A percentile compares a stretch with the other conserved stretches of the same genome.
Conservation (phyloP, 2,113 vertebrate species). For the Gopherus flavomarginatus region DNA sequence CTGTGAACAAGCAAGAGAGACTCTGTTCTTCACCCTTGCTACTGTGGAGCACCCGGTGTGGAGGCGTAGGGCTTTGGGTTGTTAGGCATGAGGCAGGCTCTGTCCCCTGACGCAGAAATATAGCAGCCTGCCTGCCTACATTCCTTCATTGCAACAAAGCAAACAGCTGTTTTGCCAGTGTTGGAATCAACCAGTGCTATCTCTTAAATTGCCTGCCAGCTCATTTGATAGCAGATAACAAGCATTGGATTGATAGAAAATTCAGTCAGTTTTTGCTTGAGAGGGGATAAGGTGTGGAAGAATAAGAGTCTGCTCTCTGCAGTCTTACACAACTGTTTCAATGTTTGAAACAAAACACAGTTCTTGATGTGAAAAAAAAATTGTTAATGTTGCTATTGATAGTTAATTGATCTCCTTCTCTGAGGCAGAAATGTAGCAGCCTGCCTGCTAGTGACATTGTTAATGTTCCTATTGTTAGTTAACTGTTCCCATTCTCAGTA, state of each 20-base stretch:
- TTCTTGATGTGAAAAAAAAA: slow-evolving; percentile 5
- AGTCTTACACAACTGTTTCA: slow-evolving; percentile 57
- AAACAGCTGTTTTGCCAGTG: slow-evolving; percentile 5
- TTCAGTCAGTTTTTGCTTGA: slow-evolving; percentile 43
- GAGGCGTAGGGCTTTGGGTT: no score
- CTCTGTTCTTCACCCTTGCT: no score
- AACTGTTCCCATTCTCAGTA: no score
- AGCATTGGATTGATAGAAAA: not conserved
- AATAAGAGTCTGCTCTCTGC: slow-evolving; percentile 52
- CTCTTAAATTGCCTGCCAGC: not conserved
- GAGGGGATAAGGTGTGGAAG: slow-evolving; percentile 27
- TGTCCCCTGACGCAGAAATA: no score
- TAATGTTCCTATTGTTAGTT: no score
- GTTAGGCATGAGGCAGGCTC: no score
- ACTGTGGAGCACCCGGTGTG: no score
- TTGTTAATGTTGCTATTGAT: no score
- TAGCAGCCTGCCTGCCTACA: not conserved
- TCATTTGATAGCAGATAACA: slow-evolving; percentile 13
- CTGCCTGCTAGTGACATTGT: no score
- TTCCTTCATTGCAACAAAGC: slow-evolving; percentile 38
- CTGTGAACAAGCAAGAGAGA: no score
- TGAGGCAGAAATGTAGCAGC: no score
- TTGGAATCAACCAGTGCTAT: slow-evolving; percentile 37
- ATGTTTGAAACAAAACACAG: slow-evolving; percentile 63
- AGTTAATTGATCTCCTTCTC: no score